These are phyloP conservation scores for Zaprionus ornatus DNA, from an alignment of 1,140 invertebrate genomes.

Conservation along the genomic window DNA sequence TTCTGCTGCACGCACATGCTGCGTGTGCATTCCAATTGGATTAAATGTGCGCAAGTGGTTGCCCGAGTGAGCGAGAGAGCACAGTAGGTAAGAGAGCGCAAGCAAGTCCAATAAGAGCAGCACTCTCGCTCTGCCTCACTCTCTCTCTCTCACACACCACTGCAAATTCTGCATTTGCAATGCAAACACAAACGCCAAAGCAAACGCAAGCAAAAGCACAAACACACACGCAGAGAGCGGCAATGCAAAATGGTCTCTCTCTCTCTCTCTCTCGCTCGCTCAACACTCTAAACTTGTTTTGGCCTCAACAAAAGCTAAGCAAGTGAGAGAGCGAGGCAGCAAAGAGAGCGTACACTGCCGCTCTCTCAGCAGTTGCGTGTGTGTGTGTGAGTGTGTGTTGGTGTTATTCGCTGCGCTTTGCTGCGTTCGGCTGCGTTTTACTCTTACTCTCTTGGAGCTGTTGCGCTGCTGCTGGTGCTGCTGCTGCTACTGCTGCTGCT, in stretches of 20 bases:
- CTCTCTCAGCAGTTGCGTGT: constrained; percentile 5
- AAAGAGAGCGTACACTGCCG: neutral
- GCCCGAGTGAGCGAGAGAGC: constrained; percentile 17
- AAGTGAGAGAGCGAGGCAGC: neutral
- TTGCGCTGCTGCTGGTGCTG: constrained; percentile 55
- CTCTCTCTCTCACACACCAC: constrained; percentile 34
- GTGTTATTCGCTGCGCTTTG: constrained; percentile 54
- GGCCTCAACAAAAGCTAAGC: constrained; percentile 21
- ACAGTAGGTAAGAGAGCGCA: constrained; percentile 4
- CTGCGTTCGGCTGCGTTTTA: constrained; percentile 62
- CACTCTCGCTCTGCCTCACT: constrained; percentile 4
- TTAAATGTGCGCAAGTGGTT: constrained; percentile 67
- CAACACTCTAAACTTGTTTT: constrained; percentile 38
- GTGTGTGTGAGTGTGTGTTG: neutral
- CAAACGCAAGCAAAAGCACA: constrained; percentile 45
- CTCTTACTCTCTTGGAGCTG: constrained; percentile 58
- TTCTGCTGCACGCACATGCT: neutral
- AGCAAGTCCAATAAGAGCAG: constrained; percentile 30
- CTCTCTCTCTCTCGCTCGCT: neutral
- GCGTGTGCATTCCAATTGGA: constrained; percentile 77
- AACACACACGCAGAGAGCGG: constrained; percentile 16
- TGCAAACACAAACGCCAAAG: constrained; percentile 57
- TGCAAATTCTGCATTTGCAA: constrained; percentile 74
- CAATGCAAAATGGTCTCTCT: constrained; percentile 63
- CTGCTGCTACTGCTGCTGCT: constrained; percentile 36